phyloP scores from a whole-genome alignment of 1,140 invertebrate species.

The Wiebesia pumilae region DNA sequence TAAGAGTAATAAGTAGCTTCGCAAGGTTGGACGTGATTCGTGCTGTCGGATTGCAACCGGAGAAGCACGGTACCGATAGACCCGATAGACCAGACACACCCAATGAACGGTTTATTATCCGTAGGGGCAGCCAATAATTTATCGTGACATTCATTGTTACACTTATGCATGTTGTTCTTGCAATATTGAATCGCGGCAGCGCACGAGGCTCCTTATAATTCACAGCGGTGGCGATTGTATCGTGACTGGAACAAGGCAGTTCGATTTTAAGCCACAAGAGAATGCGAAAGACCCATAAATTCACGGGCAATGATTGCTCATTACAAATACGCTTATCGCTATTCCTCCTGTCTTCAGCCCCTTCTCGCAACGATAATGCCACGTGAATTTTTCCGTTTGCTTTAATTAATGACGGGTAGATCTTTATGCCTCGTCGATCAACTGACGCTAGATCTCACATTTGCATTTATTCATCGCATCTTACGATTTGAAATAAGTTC shows the following conservation, averaged over 20 bases:
- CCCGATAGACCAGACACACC: slow-evolving; percentile 32
- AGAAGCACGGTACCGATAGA: neutral
- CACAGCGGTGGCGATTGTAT: slow-evolving; percentile 41
- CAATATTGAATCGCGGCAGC: slow-evolving; percentile 25
- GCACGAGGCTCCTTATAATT: slow-evolving; percentile 27
- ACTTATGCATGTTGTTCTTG: slow-evolving; percentile 41
- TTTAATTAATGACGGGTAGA: slow-evolving; percentile 29
- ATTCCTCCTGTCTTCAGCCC: neutral
- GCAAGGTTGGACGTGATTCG: neutral
- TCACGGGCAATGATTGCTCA: slow-evolving; percentile 44
- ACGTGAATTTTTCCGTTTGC: neutral
- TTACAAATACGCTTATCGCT: slow-evolving; percentile 46
- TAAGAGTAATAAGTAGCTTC: neutral
- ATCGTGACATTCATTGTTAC: slow-evolving; percentile 50
- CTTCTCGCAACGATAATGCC: neutral
- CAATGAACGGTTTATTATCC: slow-evolving; percentile 50
- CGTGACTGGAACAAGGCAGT: slow-evolving; percentile 29
- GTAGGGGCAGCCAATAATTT: slow-evolving; percentile 49
- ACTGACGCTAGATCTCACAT: neutral
- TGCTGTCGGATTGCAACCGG: neutral
- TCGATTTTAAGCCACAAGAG: slow-evolving; percentile 27
- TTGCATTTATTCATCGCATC: neutral
- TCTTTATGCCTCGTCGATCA: neutral
- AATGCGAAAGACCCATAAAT: slow-evolving; percentile 44
- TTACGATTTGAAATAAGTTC: neutral